Percentiles rank a stretch among this genome's conserved stretches.
phyloP scores from a whole-genome alignment of 1,140 invertebrate species.

The Heliothis virescens region DNA sequence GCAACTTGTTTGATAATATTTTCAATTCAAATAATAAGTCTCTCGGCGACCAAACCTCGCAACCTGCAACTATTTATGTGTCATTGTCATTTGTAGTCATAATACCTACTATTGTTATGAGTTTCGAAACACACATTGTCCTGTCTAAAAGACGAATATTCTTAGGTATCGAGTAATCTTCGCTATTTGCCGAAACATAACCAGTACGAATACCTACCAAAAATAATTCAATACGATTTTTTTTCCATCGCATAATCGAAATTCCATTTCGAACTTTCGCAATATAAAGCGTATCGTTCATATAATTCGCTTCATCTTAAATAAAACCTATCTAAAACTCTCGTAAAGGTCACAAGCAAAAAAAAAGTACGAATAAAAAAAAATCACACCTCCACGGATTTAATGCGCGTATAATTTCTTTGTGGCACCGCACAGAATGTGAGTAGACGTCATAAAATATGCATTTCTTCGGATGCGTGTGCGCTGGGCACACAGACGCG shows the following conservation, averaged over 20 bases:
- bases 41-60: neutral
- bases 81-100: slow-evolving; percentile 10
- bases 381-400: slow-evolving; percentile 81
- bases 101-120: neutral
- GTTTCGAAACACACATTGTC: slow-evolving; percentile 14
- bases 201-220: too few species aligned
- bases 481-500: slow-evolving; percentile 49
- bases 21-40: neutral
- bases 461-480: slow-evolving; percentile 81
- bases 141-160: neutral
- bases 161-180: slow-evolving; percentile 8
- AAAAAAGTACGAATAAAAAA: slow-evolving; percentile 64
- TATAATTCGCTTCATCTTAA: slow-evolving; percentile 34
- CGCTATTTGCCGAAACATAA: neutral
- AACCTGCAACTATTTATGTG: slow-evolving; percentile 37
- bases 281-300: slow-evolving; percentile 4
- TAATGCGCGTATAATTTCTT: slow-evolving; percentile 86
- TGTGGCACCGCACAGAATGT: slow-evolving; percentile 84
- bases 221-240: neutral
- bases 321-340: slow-evolving; percentile 53
- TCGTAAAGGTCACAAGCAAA: slow-evolving; percentile 56
- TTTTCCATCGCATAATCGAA: neutral
- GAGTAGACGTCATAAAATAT: slow-evolving; percentile 85
- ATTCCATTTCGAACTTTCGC: slow-evolving; percentile 1
- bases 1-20: too few species aligned